These are phyloP conservation scores for Stomatorhinus walkeri DNA, from an alignment of 2,797 vertebrate genomes.

Conservation along the genomic window DNA sequence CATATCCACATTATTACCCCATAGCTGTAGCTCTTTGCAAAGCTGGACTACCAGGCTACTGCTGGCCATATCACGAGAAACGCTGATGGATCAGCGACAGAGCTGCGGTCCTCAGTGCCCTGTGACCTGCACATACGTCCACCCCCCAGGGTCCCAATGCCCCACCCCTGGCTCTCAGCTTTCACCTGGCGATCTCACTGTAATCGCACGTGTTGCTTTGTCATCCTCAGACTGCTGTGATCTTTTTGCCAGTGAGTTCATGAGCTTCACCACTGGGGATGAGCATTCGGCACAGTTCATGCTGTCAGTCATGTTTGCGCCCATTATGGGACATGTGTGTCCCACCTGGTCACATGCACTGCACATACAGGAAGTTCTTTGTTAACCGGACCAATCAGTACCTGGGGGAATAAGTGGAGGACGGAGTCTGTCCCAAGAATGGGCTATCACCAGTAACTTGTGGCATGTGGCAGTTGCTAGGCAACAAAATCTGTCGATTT, in stretches of 20 bases:
- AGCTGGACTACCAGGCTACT: constrained; percentile 47
- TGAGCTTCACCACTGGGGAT: constrained; percentile 58
- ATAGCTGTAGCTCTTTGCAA: constrained; percentile 53
- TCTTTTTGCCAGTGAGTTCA: constrained; percentile 61
- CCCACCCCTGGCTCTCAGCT: constrained; percentile 54
- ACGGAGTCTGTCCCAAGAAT: constrained; percentile 59
- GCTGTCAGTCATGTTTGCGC: constrained; percentile 55
- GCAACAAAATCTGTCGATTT: constrained; percentile 65
- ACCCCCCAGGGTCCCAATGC: constrained; percentile 31
- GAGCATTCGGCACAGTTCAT: constrained; percentile 69
- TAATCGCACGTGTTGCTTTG: constrained; percentile 49
- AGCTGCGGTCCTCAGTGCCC: background rate
- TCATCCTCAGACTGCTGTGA: constrained; percentile 52
- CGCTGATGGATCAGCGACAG: constrained; percentile 40
- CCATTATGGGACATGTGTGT: constrained; percentile 50
- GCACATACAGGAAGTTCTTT: constrained; percentile 46
- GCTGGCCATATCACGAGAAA: constrained; percentile 53
- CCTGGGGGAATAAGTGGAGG: constrained; percentile 52
- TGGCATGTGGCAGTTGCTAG: constrained; percentile 64
- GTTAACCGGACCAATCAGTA: constrained; percentile 66
- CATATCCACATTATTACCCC: constrained; percentile 54
- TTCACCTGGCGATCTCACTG: constrained; percentile 61
- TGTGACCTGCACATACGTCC: background rate
- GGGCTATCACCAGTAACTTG: constrained; percentile 53
- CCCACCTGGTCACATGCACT: constrained; percentile 15